Percentiles rank a stretch among this genome's conserved stretches.
phyloP scores from a whole-genome alignment of 2,797 vertebrate genomes.

The Diglossa cyanea region DNA sequence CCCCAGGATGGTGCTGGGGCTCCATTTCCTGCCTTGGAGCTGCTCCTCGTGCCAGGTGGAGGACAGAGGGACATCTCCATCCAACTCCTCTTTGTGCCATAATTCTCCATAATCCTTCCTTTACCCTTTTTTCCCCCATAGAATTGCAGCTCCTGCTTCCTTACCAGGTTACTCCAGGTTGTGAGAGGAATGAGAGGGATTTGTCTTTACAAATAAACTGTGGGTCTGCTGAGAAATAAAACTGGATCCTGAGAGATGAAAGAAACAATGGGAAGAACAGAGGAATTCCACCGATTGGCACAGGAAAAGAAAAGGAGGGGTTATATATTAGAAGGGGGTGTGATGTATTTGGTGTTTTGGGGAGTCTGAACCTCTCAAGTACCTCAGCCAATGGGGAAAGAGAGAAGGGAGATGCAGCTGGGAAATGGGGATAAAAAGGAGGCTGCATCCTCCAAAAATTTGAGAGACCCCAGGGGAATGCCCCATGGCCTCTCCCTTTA shows the following conservation, averaged over 20 bases:
- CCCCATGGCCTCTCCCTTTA: neutral
- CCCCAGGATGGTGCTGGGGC: neutral
- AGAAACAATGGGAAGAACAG: neutral
- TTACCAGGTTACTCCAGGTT: neutral
- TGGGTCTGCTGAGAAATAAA: neutral
- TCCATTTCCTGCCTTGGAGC: neutral
- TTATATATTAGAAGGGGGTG: neutral
- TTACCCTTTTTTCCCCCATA: fast-evolving
- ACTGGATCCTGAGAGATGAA: neutral
- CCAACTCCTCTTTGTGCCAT: neutral
- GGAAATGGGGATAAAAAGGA: neutral
- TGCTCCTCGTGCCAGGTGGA: neutral
- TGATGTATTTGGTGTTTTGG: neutral
- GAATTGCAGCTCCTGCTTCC: neutral
- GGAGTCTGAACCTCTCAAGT: neutral
- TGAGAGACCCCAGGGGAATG: fast-evolving
- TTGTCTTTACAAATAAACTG: neutral
- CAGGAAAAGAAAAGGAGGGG: neutral
- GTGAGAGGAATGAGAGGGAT: neutral
- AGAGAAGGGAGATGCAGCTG: neutral
- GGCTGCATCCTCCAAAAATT: fast-evolving
- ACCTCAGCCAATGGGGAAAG: neutral
- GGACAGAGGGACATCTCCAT: neutral
- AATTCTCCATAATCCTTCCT: neutral
- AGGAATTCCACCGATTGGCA: neutral